Percentiles rank a stretch among this genome's conserved stretches.
These are phyloP conservation scores for Drosophila repletoides DNA, from an alignment of 1,140 invertebrate genomes.

Conservation along the genomic window DNA sequence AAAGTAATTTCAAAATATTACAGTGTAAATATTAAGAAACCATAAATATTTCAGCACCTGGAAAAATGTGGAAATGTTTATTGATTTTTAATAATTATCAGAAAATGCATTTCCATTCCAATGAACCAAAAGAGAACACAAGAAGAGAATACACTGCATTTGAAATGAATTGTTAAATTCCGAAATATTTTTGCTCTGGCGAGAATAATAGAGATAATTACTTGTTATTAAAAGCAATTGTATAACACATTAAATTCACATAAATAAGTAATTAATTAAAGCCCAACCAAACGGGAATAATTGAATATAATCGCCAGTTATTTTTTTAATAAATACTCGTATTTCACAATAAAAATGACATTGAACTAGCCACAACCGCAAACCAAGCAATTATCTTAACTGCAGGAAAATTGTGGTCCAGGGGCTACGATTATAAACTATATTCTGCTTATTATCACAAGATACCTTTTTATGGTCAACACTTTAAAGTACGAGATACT, in stretches of 20 bases:
- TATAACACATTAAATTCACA: neutral
- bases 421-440: neutral
- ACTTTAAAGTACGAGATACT: neutral
- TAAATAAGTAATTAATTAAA: neutral
- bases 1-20: too few relatives aligned
- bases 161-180: too few relatives aligned
- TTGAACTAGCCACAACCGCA: neutral
- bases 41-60: too few relatives aligned
- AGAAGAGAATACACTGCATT: too few relatives aligned
- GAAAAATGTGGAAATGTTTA: too few relatives aligned
- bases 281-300: constrained; percentile 11
- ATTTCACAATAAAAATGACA: constrained; percentile 10
- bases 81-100: too few relatives aligned
- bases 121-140: too few relatives aligned
- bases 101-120: too few relatives aligned
- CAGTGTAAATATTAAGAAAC: too few relatives aligned
- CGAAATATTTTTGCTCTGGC: too few relatives aligned
- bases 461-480: neutral
- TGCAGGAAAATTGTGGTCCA: neutral
- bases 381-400: constrained; percentile 22
- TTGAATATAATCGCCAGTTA: constrained; percentile 14
- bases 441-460: neutral
- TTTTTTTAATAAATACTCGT: neutral
- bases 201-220: neutral
- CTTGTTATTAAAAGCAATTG: constrained; percentile 6